phyloP scores from a whole-genome alignment of 2,113 vertebrate species.

The Gymnarchus niloticus region DNA sequence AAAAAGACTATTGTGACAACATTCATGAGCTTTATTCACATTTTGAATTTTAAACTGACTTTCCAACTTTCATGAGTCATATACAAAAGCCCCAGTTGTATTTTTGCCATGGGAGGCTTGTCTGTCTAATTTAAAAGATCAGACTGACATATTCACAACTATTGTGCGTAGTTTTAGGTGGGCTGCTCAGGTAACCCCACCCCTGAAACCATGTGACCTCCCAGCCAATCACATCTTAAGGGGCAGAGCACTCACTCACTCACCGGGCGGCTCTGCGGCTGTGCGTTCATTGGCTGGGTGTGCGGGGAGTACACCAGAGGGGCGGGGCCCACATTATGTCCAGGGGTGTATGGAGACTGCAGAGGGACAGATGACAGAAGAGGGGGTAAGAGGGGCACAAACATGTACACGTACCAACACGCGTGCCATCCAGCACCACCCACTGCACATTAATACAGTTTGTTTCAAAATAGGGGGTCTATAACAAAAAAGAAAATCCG shows the following conservation, averaged over 20 bases:
- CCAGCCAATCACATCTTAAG: not conserved
- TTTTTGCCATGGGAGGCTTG: not conserved
- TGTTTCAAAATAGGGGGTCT: not conserved
- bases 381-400: not conserved
- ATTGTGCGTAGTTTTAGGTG: not conserved
- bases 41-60: not conserved
- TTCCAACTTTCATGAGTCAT: not conserved
- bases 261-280: conserved; percentile 91
- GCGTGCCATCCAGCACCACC: not conserved
- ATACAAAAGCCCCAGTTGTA: not conserved
- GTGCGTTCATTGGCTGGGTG: conserved; percentile 90
- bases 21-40: not conserved
- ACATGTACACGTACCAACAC: not conserved
- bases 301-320: conserved; percentile 86
- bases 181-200: not conserved
- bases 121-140: not conserved
- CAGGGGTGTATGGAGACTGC: conserved; percentile 87
- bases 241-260: conserved; percentile 70
- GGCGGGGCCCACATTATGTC: conserved; percentile 88
- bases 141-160: not conserved
- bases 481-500: conserved; percentile 23
- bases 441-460: too few relatives aligned
- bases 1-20: too few relatives aligned
- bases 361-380: not conserved
- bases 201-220: not conserved